phyloP scores from a whole-genome alignment of 1,140 invertebrate genomes.

The Drosophila ironensis region DNA sequence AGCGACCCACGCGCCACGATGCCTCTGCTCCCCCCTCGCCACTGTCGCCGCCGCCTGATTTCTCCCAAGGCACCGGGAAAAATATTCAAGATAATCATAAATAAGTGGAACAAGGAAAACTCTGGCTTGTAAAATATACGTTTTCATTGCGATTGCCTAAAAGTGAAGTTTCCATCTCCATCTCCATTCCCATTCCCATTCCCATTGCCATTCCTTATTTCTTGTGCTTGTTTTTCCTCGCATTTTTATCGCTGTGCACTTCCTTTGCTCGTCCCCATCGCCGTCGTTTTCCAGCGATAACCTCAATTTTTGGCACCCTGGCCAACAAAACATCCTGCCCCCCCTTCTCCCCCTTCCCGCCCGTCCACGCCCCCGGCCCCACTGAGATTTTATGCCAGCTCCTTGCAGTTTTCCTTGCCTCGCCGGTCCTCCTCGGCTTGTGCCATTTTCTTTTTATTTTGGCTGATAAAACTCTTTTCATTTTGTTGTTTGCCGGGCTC shows the following conservation, averaged over 20 bases:
- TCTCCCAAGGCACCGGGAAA: not conserved
- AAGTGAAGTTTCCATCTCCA: too few species aligned
- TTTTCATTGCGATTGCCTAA: too few species aligned
- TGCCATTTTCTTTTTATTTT: conserved; percentile 29
- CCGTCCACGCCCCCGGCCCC: too few species aligned
- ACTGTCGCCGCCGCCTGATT: conserved; percentile 17
- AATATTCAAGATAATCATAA: too few species aligned
- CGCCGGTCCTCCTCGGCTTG: conserved; percentile 6
- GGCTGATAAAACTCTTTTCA: conserved; percentile 76
- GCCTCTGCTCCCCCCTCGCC: conserved; percentile 5
- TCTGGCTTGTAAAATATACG: too few species aligned
- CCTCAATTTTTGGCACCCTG: conserved; percentile 77
- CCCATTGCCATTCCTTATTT: conserved; percentile 7
- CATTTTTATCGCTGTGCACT: not conserved
- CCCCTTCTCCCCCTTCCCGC: not conserved
- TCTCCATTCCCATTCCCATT: too few species aligned
- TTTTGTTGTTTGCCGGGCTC: conserved; percentile 49
- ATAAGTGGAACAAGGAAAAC: too few species aligned
- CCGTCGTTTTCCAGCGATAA: conserved; percentile 61
- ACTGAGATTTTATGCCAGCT: conserved; percentile 69
- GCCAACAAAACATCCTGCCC: conserved; percentile 66
- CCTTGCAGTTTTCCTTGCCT: conserved; percentile 53
- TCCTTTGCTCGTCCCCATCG: conserved; percentile 18
- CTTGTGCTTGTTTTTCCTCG: conserved; percentile 9
- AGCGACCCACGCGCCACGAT: conserved; percentile 45